phyloP scores from a whole-genome alignment of 2,888 invertebrate genomes.

The Metallyticus violacea region DNA sequence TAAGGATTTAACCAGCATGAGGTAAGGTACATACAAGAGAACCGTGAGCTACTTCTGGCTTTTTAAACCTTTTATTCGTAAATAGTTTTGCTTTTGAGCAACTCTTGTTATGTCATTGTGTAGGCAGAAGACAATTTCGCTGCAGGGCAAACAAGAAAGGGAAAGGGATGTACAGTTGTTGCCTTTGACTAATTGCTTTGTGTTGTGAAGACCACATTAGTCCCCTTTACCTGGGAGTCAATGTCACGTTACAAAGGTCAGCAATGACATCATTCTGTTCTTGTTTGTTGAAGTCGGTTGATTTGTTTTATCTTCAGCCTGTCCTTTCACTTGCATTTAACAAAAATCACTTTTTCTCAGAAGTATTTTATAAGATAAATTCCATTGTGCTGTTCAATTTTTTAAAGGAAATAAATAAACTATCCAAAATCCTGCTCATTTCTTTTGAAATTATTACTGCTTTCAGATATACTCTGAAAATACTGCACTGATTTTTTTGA shows the following conservation, averaged over 20 bases:
- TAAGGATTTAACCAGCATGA: not conserved
- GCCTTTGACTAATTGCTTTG: not conserved
- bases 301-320: not conserved
- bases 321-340: not conserved
- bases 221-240: not conserved
- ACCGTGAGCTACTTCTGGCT: not conserved
- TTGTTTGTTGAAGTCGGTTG: not conserved
- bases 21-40: not conserved
- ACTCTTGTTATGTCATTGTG: not conserved
- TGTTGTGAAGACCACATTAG: not conserved
- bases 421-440: too few relatives aligned
- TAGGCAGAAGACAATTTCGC: not conserved
- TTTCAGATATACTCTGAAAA: too few relatives aligned
- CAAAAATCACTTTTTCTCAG: too few relatives aligned
- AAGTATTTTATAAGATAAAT: too few relatives aligned
- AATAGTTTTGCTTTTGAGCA: too few relatives aligned
- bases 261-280: not conserved
- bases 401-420: too few relatives aligned
- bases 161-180: not conserved
- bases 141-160: not conserved
- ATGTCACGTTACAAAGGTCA: not conserved
- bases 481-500: too few relatives aligned
- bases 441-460: too few relatives aligned
- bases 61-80: not conserved
- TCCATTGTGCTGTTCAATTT: too few relatives aligned